Conservation (phyloP, 2,888 invertebrate genomes). For the Heliothis peltigera region DNA sequence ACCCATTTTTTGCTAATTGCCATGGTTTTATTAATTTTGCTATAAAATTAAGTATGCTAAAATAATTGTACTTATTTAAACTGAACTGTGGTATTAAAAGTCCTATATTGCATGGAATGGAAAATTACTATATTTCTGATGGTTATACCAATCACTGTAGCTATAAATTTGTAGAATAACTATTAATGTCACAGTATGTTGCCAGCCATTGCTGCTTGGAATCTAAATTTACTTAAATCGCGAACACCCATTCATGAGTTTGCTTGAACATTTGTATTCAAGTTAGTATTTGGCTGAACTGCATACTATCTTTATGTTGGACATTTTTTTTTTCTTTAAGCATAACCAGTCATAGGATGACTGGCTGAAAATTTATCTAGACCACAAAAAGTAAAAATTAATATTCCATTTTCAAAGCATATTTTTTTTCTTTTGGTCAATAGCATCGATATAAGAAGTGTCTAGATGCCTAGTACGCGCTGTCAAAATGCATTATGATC, state of each 20-base stretch:
- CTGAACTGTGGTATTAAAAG: too few species aligned
- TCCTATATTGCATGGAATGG: conserved; percentile 4
- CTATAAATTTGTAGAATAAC: conserved; percentile 24
- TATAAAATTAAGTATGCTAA: conserved; percentile 24
- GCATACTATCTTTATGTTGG: conserved; percentile 12
- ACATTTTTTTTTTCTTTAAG: background rate
- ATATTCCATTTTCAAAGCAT: too few species aligned
- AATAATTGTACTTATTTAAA: conserved; percentile 14
- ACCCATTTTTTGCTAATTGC: conserved; percentile 43
- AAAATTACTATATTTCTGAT: conserved; percentile 7
- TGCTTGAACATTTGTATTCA: conserved; percentile 54
- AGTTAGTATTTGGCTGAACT: conserved; percentile 12
- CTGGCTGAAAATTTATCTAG: too few species aligned
- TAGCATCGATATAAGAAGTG: too few species aligned
- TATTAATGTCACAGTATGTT: conserved; percentile 18
- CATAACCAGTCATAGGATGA: too few species aligned
- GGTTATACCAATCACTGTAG: conserved; percentile 13
- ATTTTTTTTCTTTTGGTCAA: too few species aligned
- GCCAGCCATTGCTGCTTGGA: conserved; percentile 40
- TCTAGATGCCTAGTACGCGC: too few species aligned
- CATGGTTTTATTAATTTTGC: conserved; percentile 16
- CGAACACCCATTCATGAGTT: conserved; percentile 46
- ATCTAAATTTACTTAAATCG: conserved; percentile 46
- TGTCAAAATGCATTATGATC: too few species aligned
- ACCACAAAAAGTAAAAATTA: too few species aligned